Evolutionary conservation across 2,888 invertebrate species (phyloP), one percentile per base, ranked within the genome.

Genomic region (Drosophila birchii): DNA sequence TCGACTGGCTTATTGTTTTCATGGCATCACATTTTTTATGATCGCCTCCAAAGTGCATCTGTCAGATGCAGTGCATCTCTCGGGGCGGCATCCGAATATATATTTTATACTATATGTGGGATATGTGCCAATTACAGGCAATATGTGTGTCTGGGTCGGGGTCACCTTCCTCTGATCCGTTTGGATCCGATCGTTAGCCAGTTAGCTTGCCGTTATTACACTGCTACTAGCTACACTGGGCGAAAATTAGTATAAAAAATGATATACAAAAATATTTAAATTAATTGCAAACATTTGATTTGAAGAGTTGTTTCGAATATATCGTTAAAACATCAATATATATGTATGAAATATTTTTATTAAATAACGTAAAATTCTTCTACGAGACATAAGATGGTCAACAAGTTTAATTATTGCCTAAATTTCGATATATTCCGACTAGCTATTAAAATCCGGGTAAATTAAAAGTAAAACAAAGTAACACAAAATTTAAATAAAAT

Each of bases 1-100:
- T 68, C 56, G 75, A 61, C 61, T 68, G 26, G 47, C 36, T 57
- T 53, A 55, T 75, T 75, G 53, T 60, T 34, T 29, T 29, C 8
- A 29, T 29, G 29, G 29, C 29, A 29, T 29, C 29, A 29, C 47
- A 16, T 53, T 53, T 16, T 23, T 16, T 68, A 54, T 54, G 49
- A 58, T 60, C 60, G 34, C 53, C 20, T 23, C n/a, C 4, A 7
- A 36, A 23, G 36, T 54, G 47, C 47, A 54, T 38, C 58, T 34
- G 16, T 36, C 34, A 36, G 51, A 53, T 53, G 51, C 36, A 51
- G 20, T 20, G 51, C 16, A 23, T 29, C 23, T 26, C 26, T 26
- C 26, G 26, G 49, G 49, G 8, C 26, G n/a, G n/a, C n/a, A n/a
- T 45, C 38, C 68, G 5, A 32, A 5, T 26, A 26, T n/a, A n/a